phyloP scores from a whole-genome alignment of 2,797 vertebrate species.

The Rachycentron canadum region DNA sequence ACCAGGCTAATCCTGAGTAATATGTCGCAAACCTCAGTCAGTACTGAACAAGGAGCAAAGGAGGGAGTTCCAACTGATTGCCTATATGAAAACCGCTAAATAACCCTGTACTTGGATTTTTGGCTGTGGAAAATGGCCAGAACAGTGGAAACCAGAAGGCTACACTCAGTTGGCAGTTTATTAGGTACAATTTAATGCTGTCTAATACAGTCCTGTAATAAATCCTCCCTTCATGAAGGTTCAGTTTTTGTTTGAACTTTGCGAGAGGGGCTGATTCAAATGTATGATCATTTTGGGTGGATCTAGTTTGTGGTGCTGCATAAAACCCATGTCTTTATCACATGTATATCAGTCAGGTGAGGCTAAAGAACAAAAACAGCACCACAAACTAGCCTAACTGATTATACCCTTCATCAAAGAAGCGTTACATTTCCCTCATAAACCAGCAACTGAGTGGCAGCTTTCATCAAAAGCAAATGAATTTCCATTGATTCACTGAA shows the following conservation, averaged over 20 bases:
- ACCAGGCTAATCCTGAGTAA: not conserved
- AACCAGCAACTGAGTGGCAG: too few relatives aligned
- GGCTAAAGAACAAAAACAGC: not conserved
- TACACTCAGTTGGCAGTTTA: not conserved
- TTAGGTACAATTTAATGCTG: not conserved
- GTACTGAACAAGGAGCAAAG: too few relatives aligned
- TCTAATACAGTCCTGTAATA: not conserved
- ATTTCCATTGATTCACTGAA: too few relatives aligned
- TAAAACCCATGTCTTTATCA: not conserved
- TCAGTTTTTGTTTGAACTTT: too few relatives aligned
- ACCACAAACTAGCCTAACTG: too few relatives aligned
- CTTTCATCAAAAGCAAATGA: too few relatives aligned
- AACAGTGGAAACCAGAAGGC: not conserved
- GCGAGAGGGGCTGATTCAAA: too few relatives aligned
- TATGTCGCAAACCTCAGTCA: constrained; percentile 6
- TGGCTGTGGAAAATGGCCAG: not conserved
- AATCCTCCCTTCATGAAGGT: not conserved
- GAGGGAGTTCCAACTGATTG: not conserved
- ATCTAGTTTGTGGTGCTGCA: not conserved
- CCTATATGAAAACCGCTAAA: not conserved
- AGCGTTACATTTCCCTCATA: too few relatives aligned
- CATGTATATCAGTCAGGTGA: not conserved
- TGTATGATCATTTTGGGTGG: not conserved
- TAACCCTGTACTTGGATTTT: not conserved
- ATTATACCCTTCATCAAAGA: too few relatives aligned